Conservation (phyloP, 2,113 vertebrate genomes). For the Pterocles orientalis region DNA sequence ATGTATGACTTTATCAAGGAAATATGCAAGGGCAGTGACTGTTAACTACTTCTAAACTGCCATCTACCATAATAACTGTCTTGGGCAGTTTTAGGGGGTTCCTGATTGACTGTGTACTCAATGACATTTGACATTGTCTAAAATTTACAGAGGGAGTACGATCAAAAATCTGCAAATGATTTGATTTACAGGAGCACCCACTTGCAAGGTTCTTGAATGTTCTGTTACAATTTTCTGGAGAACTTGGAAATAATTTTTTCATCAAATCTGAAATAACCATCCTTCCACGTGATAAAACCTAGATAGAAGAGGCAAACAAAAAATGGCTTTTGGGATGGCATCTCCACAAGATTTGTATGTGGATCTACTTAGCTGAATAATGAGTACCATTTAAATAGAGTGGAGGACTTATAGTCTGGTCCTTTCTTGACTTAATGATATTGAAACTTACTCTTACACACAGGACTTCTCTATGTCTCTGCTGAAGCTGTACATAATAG, state of each 20-base stretch:
- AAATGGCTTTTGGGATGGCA: neutral
- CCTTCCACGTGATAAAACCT: neutral
- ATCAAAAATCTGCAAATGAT: neutral
- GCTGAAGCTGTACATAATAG: neutral
- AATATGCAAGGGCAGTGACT: neutral
- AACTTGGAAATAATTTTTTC: neutral
- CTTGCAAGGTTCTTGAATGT: neutral
- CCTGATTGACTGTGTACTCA: neutral
- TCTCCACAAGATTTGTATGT: neutral
- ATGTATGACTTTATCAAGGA: neutral
- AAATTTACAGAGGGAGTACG: neutral
- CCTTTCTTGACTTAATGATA: neutral
- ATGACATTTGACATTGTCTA: neutral
- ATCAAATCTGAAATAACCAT: neutral
- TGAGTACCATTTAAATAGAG: neutral
- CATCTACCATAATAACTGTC: neutral
- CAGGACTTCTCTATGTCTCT: neutral
- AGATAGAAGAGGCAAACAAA: neutral
- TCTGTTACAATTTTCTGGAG: neutral
- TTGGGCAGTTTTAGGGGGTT: neutral
- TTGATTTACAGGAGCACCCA: neutral
- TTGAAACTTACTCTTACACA: neutral
- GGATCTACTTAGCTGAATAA: neutral
- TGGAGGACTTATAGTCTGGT: neutral
- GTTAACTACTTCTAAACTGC: neutral